Percentiles rank a stretch among this genome's conserved stretches.
Conservation (phyloP, 1,140 invertebrate species). For the Tyrophagus putrescentiae region DNA sequence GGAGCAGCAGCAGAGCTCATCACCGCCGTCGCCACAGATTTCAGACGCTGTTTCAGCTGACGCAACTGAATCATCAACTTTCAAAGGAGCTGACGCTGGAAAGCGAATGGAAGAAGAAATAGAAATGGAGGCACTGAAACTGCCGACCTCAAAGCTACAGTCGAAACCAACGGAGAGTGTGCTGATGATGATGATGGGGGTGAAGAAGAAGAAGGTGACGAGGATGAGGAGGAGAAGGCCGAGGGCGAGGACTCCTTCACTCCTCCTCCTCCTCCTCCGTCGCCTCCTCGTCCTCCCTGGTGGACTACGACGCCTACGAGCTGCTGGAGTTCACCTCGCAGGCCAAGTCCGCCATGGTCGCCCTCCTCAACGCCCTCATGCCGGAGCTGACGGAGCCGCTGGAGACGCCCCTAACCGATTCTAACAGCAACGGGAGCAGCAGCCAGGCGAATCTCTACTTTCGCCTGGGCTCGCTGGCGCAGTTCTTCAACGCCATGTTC, state of each 20-base stretch:
- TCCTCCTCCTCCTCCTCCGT: too few relatives aligned
- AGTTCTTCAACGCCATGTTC: slow-evolving; percentile 5
- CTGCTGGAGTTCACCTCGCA: not conserved
- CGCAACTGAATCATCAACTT: too few relatives aligned
- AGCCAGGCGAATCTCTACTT: not conserved
- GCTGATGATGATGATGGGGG: not conserved
- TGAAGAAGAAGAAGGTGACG: not conserved
- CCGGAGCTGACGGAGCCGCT: not conserved
- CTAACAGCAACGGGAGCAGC: too few relatives aligned
- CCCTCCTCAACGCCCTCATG: not conserved
- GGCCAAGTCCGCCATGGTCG: not conserved
- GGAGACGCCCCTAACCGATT: too few relatives aligned
- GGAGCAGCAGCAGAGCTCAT: too few relatives aligned
- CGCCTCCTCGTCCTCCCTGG: too few relatives aligned
- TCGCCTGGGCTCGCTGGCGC: not conserved
- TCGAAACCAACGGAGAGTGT: not conserved
- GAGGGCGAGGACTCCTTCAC: not conserved
- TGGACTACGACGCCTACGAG: too few relatives aligned
- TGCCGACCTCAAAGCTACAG: not conserved
- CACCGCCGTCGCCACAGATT: too few relatives aligned
- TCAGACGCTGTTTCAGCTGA: too few relatives aligned
- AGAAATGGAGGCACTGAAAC: too few relatives aligned
- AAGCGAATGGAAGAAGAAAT: too few relatives aligned
- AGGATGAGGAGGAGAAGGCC: not conserved
- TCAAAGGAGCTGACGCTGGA: too few relatives aligned